Base-by-base conservation (phyloP, 2,797 vertebrate genomes). In the Limnodromus scolopaceus region DNA sequence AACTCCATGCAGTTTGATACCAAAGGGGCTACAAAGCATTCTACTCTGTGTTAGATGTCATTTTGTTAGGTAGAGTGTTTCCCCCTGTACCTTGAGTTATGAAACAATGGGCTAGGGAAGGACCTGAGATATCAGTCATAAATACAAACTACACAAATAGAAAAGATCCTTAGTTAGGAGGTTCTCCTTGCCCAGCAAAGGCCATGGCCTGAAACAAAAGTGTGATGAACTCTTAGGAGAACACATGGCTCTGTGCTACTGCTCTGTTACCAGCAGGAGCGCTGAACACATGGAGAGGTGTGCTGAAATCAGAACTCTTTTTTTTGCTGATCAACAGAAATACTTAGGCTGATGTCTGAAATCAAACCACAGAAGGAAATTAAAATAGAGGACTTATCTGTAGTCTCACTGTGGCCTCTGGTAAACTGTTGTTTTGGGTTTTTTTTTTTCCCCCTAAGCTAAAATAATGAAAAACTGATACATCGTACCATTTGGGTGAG, bases 261-360 rank as follows among this genome's bases (percentile, higher is more conserved):
- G 43, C 39, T 53, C 24, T 5, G 13, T 27, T 61, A 18, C 36
- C n/a, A 45, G 9, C 1, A 25, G 16, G 13, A 64, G 39, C 23
- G 20, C 43, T 3, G 0, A 61, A 45, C 0, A 30, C 5, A 9
- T 2, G 15, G n/a, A n/a, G 46, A 65, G 14, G 12, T 4, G 19
- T 38, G 64, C 39, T 30, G 23, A 76, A 89, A 65, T 38, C 41
- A 10, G 32, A 57, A 49, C 24, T 43, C 76, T 11, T 20, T 32
- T 49, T 70, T 34, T 45, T 70, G 30, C 36, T 23, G 7, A 53
- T 38, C 51, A 65, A 22, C 45, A 65, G 13, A 89, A 76, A 79
- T 41, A n/a, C 27, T 53, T 27, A 38, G 30, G 18, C 14, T 87
- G 49, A 79, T 41, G 39, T 82, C 71, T 20, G 39, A 87, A 68